These are phyloP conservation scores for Nylanderia fulva DNA, from an alignment of 1,140 invertebrate species.

Conservation along the genomic window DNA sequence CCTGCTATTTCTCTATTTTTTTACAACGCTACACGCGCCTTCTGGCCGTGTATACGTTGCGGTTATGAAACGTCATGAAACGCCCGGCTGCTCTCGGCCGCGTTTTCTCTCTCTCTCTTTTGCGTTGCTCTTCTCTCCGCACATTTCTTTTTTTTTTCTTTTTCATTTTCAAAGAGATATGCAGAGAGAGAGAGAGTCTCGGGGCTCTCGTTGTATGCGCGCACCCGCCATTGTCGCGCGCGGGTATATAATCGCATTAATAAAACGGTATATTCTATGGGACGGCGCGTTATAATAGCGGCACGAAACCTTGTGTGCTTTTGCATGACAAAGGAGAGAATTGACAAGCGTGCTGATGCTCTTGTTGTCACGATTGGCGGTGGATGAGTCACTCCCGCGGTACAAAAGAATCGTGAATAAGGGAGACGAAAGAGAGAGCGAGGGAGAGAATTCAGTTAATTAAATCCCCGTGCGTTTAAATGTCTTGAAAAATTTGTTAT, in stretches of 20 bases:
- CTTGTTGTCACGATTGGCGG: conserved; percentile 38
- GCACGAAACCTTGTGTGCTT: conserved; percentile 43
- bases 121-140: not conserved
- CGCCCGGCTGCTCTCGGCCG: conserved; percentile 44
- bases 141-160: conserved; percentile 4
- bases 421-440: conserved; percentile 21
- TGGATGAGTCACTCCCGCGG: conserved; percentile 29
- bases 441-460: conserved; percentile 51
- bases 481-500: conserved; percentile 54
- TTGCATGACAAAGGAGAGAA: conserved; percentile 54
- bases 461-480: conserved; percentile 42
- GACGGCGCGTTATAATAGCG: conserved; percentile 45
- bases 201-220: conserved; percentile 24
- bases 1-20: not conserved
- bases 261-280: conserved; percentile 58
- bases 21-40: conserved; percentile 26
- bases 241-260: conserved; percentile 54
- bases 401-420: conserved; percentile 48
- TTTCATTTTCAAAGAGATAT: conserved; percentile 11
- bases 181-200: not conserved
- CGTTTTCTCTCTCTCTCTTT: too few relatives aligned
- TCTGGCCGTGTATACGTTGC: conserved; percentile 27
- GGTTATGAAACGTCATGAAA: conserved; percentile 59
- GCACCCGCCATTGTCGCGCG: conserved; percentile 14
- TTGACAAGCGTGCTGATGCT: conserved; percentile 57